phyloP scores from a whole-genome alignment of 1,140 invertebrate species.

The Diuraphis noxia region DNA sequence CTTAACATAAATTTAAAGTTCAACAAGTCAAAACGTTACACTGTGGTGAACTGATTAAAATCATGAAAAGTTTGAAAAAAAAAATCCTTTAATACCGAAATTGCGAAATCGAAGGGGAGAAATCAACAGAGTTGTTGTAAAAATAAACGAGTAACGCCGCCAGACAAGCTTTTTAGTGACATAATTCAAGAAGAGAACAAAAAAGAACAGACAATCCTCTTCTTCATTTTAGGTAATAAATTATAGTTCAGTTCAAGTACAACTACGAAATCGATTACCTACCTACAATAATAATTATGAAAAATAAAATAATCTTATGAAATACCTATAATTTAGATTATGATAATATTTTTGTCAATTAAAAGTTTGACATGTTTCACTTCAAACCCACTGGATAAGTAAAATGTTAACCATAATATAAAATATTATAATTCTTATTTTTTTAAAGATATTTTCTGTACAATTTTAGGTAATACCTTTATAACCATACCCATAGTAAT shows the following conservation, averaged over 20 bases:
- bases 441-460: neutral
- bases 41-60: neutral
- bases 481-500: neutral
- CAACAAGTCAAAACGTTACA: neutral
- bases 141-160: neutral
- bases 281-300: too few species aligned
- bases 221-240: too few species aligned
- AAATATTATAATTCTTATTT: neutral
- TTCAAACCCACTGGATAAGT: neutral
- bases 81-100: neutral
- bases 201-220: neutral
- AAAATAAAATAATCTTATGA: neutral
- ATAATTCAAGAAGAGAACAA: neutral
- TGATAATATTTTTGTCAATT: neutral
- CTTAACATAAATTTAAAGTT: constrained; percentile 2
- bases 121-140: neutral
- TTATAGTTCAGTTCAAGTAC: neutral
- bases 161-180: neutral
- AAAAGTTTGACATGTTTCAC: neutral
- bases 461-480: neutral
- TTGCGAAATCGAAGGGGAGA: neutral
- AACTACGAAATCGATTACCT: neutral
- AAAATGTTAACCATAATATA: neutral
- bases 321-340: neutral
- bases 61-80: neutral